Percentiles rank a stretch among this genome's conserved stretches.
phyloP scores from a whole-genome alignment of 2,113 vertebrate genomes.

The Lophura nycthemera region DNA sequence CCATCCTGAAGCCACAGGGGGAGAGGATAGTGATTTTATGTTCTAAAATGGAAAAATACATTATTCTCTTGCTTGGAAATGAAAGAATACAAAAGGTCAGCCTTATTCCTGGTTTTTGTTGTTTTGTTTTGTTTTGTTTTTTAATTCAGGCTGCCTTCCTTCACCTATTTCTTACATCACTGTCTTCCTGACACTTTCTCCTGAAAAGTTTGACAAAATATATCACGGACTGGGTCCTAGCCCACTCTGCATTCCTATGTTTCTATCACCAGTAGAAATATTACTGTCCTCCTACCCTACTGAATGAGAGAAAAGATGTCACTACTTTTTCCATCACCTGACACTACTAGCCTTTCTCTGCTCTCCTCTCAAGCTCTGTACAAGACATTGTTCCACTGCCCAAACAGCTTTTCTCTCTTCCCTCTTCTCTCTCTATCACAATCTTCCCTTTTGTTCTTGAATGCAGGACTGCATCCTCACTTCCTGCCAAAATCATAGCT shows the following conservation, averaged over 20 bases:
- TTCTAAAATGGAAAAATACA: neutral
- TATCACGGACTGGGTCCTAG: neutral
- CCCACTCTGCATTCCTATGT: neutral
- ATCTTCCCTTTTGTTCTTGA: neutral
- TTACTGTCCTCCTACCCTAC: neutral
- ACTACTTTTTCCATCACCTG: slow-evolving; percentile 20
- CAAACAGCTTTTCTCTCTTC: neutral
- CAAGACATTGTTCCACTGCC: slow-evolving; percentile 1
- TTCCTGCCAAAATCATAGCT: slow-evolving; percentile 20
- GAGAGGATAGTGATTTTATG: neutral
- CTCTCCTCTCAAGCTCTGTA: slow-evolving; percentile 5
- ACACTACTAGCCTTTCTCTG: neutral
- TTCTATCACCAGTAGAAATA: slow-evolving; percentile 7
- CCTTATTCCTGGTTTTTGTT: neutral
- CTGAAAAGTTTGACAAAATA: neutral
- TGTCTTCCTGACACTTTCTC: neutral
- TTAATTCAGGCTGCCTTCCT: neutral
- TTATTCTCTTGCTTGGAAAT: neutral
- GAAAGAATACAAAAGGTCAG: neutral
- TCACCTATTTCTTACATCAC: neutral
- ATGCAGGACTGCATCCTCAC: neutral
- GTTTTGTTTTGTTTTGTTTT: neutral
- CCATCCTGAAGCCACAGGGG: neutral
- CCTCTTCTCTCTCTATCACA: neutral
- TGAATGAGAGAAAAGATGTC: neutral